Conservation (phyloP, 2,113 vertebrate genomes). For the Nannospalax galili region DNA sequence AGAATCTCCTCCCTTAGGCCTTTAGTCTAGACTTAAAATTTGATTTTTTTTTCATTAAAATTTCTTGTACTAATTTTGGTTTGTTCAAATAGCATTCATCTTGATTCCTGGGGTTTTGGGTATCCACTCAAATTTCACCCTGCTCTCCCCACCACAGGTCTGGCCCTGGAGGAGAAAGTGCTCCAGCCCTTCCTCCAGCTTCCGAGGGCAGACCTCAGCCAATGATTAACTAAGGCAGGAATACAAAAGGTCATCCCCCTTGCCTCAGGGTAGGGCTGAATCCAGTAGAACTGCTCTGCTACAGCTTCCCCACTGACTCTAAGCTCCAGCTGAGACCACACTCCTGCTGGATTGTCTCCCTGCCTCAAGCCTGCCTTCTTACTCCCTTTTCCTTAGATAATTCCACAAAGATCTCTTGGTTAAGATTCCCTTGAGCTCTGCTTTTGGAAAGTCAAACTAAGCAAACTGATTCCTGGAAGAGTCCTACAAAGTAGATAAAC, state of each 20-base stretch:
- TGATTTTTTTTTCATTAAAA: not conserved
- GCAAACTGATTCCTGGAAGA: not conserved
- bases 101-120: not conserved
- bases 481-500: not conserved
- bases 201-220: not conserved
- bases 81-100: constrained; percentile 25
- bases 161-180: not conserved
- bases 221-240: constrained; percentile 17
- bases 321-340: not conserved
- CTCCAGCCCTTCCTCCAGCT: not conserved
- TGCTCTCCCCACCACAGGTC: not conserved
- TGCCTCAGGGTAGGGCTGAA: constrained; percentile 1
- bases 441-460: not conserved
- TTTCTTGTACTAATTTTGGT: not conserved
- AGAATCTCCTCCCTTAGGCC: not conserved
- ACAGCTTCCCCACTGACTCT: not conserved
- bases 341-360: not conserved
- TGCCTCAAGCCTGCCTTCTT: not conserved
- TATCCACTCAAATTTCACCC: not conserved
- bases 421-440: not conserved
- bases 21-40: constrained; percentile 29
- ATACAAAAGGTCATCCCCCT: not conserved
- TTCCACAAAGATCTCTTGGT: not conserved
- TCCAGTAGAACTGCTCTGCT: not conserved
- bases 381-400: not conserved